Evolutionary conservation across 2,888 invertebrate species (phyloP).

Genomic region (Seira ritae): DNA sequence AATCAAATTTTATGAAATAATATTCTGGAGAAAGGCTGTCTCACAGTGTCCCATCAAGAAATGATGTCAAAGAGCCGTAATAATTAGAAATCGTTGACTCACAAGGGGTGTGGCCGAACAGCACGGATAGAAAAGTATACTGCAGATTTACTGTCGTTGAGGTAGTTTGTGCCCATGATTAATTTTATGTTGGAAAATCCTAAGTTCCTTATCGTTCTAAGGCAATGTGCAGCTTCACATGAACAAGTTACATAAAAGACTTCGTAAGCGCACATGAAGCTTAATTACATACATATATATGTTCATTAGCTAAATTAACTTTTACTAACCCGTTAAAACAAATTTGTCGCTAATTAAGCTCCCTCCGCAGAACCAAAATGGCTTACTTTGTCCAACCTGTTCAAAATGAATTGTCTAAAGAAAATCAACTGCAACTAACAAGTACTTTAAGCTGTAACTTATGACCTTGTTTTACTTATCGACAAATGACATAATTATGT

Average conservation of each 20-base stretch:
- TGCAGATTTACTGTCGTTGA: constrained; percentile 37
- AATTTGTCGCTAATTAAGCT: constrained; percentile 58
- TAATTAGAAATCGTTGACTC: neutral
- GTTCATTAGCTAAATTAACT: neutral
- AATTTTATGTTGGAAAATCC: constrained; percentile 57
- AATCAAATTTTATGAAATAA: neutral
- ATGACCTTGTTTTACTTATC: no score
- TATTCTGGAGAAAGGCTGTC: no score
- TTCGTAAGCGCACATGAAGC: no score
- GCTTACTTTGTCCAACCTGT: constrained; percentile 55
- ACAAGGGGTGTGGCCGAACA: constrained; percentile 57
- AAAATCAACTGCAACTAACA: neutral
- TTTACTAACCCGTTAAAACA: constrained; percentile 26
- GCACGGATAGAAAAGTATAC: constrained; percentile 42
- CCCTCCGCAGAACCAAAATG: constrained; percentile 67
- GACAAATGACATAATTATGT: neutral
- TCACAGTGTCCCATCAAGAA: no score
- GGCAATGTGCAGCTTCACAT: constrained; percentile 57
- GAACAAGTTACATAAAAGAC: neutral
- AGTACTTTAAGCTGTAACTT: no score
- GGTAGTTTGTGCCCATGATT: constrained; percentile 62
- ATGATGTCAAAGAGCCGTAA: no score
- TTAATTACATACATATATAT: no score
- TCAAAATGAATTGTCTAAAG: neutral
- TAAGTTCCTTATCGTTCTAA: constrained; percentile 52